Percentiles rank a stretch among this genome's conserved stretches.
These are phyloP conservation scores for Eupithecia inturbata DNA, from an alignment of 2,888 invertebrate species.

Conservation along the genomic window DNA sequence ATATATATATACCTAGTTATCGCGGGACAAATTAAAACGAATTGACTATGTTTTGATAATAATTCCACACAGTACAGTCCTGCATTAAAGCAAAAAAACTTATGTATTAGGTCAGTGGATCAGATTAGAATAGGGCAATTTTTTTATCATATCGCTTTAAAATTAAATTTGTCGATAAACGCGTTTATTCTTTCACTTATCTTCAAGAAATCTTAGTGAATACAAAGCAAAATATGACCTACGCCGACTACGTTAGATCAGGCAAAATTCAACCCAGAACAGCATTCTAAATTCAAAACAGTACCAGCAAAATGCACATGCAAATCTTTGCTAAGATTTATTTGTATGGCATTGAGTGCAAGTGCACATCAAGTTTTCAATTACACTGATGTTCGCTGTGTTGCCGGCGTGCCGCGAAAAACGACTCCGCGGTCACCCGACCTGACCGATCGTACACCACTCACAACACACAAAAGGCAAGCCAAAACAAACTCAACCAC, in stretches of 20 bases:
- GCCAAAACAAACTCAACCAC: conserved; percentile 64
- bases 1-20: too few relatives aligned
- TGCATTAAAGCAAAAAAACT: too few relatives aligned
- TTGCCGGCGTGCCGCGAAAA: conserved; percentile 73
- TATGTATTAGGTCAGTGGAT: too few relatives aligned
- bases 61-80: too few relatives aligned
- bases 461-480: conserved; percentile 54
- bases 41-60: too few relatives aligned
- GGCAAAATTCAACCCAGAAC: conserved; percentile 18
- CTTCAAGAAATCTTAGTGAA: neutral
- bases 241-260: neutral
- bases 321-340: conserved; percentile 67
- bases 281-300: conserved; percentile 36
- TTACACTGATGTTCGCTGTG: conserved; percentile 78
- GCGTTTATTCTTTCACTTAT: neutral
- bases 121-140: too few relatives aligned
- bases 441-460: conserved; percentile 74
- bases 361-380: conserved; percentile 83
- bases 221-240: neutral
- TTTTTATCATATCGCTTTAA: neutral
- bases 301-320: conserved; percentile 30
- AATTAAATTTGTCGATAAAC: neutral
- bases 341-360: conserved; percentile 75
- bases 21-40: too few relatives aligned
- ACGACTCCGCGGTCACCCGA: conserved; percentile 73